Base-by-base conservation (phyloP, 2,113 vertebrate species). In the Cinclus mexicanus region DNA sequence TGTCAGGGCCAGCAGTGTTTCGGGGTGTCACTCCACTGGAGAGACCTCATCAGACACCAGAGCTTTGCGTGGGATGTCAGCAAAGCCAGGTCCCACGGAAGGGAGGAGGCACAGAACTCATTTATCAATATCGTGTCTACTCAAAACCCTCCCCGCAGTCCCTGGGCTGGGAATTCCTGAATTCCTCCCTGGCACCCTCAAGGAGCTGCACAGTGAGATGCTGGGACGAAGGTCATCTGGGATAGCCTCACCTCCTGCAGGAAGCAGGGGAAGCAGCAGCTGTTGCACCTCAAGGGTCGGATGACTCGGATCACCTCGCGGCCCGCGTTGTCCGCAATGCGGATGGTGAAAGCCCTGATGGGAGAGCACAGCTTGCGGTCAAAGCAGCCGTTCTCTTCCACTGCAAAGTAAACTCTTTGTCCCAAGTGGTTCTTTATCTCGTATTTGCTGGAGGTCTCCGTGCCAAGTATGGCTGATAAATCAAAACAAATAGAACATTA, bases 361-460 rank as follows among this genome's bases (percentile, higher is more conserved):
- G 99, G 98, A 1, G 99, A 98, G n/a, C 99, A 99, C 64, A 99
- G 98, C 89, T 98, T 98, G 31, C 99, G 98, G 60, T 98, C 98
- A 89, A 99, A 98, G 69, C 98, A 99, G 97, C 98, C 97, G 29
- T 99, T 99, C 97, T 99, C 99, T 89, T 99, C 99, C 6, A 98
- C 98, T 2, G 99, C 99, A 74, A 99, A 99, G 97, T 99, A 99
- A 91, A 99, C 98, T 57, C 98, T 99, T 94, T 99, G 99, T 56
- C 99, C 99, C 98, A 99, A 55, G 67, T 93, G 69, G 94, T 99
- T 99, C 55, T 99, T 99, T 41, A 99, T 98, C 94, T 99, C 99
- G 3, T 99, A 99, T 94, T 99, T 99, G 97, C 99, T 99, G 97
- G 98, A 98, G 67, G 98, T 99, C 95, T 99, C 99, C 25, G 98